Conservation (phyloP, 1,140 invertebrate genomes). For the Zeugodacus cucurbitae region DNA sequence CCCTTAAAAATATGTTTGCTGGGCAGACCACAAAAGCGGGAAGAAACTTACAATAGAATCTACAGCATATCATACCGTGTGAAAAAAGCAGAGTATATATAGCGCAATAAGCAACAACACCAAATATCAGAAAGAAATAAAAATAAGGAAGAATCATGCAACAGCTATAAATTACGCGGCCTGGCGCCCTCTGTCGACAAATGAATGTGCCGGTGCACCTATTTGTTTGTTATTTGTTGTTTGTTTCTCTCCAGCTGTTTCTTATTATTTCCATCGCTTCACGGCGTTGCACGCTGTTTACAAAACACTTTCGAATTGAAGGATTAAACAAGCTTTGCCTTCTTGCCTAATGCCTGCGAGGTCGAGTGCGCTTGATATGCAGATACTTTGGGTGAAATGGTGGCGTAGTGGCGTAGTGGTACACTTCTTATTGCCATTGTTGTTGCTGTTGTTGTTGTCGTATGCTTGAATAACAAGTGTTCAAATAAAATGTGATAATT, state of each 20-base stretch:
- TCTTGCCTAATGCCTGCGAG: neutral
- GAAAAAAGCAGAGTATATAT: no score
- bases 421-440: neutral
- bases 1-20: no score
- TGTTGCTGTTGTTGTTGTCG: neutral
- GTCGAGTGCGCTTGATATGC: constrained; percentile 1
- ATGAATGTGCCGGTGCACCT: neutral
- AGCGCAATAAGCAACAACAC: no score
- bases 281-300: neutral
- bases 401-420: neutral
- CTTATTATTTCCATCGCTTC: neutral
- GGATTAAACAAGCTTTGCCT: constrained; percentile 29
- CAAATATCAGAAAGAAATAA: no score
- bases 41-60: no score
- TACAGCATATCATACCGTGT: no score
- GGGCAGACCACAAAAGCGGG: no score
- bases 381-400: neutral
- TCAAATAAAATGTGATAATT: constrained; percentile 32
- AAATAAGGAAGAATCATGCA: neutral
- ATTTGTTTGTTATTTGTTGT: neutral
- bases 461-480: constrained; percentile 13
- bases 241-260: neutral
- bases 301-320: constrained; percentile 34
- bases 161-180: constrained; percentile 19
- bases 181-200: constrained; percentile 17